Base-by-base conservation (phyloP, 2,888 invertebrate species). In the Cephus pulcher region DNA sequence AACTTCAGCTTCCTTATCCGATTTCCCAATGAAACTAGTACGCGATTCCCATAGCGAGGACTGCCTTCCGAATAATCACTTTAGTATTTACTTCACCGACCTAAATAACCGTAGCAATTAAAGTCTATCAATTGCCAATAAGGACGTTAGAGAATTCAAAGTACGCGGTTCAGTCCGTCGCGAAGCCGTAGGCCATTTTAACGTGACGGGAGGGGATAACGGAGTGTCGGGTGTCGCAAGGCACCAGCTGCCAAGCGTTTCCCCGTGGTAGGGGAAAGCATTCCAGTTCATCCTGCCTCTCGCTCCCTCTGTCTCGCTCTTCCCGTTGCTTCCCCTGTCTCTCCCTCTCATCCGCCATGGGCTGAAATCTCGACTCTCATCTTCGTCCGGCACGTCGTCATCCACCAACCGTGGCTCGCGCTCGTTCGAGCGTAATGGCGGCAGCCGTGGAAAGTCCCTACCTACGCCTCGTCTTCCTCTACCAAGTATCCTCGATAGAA, bases 361-460 rank as follows among this genome's bases (percentile, higher is more conserved):
- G 32, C 32, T 34, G 71, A 71, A 71, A 71, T 71, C 71, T 71
- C 69, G 69, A 34, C 34, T 81, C 82, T 81, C 81, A 83, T 84
- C 84, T 81, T 86, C 84, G 83, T 81, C 85, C 83, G 80, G 81
- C 84, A 80, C 84, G 80, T 56, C 76, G 84, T 84, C 83, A 86
- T 87, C 86, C 84, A 79, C 86, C 87, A 87, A 87, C 87, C 71
- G 71, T 87, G 86, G 82, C 83, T 83, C 84, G 82, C 84, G 86
- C 78, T 86, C 86, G 84, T 81, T 90, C 87, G 83, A 89, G 86
- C 88, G 89, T 88, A 86, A 90, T 90, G 90, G 90, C 89, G 89
- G 88, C 32, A 30, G 23, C 56, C 56, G 56, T 56, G 9, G 23
- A 56, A 56, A 23, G 56, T 56, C 23, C 23, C 56, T 56, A 56